Base-by-base conservation (phyloP, 64 coral and sea anemone genomes). In the Anthopleura sola region DNA sequence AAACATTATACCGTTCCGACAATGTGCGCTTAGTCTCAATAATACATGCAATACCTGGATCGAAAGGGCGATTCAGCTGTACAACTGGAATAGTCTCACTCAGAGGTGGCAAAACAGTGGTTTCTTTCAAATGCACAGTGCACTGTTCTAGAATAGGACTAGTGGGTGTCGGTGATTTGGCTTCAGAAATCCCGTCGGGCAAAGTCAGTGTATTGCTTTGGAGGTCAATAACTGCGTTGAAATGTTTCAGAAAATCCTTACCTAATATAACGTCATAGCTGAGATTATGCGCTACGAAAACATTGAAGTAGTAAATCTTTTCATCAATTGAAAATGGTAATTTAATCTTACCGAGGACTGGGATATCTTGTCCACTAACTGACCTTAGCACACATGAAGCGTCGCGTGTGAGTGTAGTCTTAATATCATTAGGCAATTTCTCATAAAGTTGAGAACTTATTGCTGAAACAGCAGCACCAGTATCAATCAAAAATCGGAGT, bases 201-300 rank as follows among this genome's bases (percentile, higher is more conserved):
- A 93, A 75, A 3, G 75, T 19, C 0, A 93, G 48, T 7, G 82
- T 93, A 1, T 78, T 32, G 0, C 62, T 37, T 1, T 88, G 24
- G n/a, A 93, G 26, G 31, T 93, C 37, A 1, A 93, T 88, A n/a
- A 88, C 83, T n/a, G 86, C 78, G 14, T 55, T 14, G 23, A 85
- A 78, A 11, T 49, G 82, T 57, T 55, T 31, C 9, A 89, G 75
- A n/a, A 93, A 93, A 81, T 93, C 91, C 23, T 78, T 21, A 21
- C 91, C 87, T 6, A 93, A 55, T 0, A 93, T 64, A 48, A 85
- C 86, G 44, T 89, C 83, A 75, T 86, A 93, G 20, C 81, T 68
- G 36, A 93, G 68, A 79, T 17, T 37, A 6, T 23, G 16, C 5
- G 44, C 76, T 23, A 79, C 24, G 19, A 79, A 79, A 38, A 37